phyloP scores from a whole-genome alignment of 2,888 invertebrate species.

The Acrobasis repandana region DNA sequence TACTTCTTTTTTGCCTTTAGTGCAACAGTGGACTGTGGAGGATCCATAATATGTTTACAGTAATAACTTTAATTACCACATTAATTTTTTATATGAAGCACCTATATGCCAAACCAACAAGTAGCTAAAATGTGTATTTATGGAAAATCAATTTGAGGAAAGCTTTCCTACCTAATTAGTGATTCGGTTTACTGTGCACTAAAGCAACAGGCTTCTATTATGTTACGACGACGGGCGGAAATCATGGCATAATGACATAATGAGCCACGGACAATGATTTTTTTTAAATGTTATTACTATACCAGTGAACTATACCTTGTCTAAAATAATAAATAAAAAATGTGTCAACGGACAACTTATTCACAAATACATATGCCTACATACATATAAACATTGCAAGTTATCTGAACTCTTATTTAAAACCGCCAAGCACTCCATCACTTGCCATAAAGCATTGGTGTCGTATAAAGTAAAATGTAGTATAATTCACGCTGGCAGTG shows the following conservation, averaged over 20 bases:
- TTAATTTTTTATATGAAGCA: no score
- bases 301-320: no score
- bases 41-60: no score
- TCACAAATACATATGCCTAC: no score
- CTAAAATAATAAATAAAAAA: no score
- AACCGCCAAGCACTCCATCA: slow-evolving; percentile 14
- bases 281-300: not conserved
- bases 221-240: not conserved
- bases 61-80: no score
- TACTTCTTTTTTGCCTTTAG: no score
- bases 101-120: not conserved
- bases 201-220: not conserved
- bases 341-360: no score
- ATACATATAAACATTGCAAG: no score
- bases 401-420: no score
- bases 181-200: not conserved
- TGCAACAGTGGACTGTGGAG: no score
- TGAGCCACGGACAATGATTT: not conserved
- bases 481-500: slow-evolving; percentile 10
- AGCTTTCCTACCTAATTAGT: not conserved
- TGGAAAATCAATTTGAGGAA: not conserved
- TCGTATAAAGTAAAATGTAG: slow-evolving; percentile 12
- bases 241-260: not conserved
- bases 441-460: slow-evolving; percentile 9
- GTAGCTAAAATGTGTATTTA: not conserved